These are phyloP conservation scores for Penelope pileata DNA, from an alignment of 2,113 vertebrate species.

Conservation along the genomic window DNA sequence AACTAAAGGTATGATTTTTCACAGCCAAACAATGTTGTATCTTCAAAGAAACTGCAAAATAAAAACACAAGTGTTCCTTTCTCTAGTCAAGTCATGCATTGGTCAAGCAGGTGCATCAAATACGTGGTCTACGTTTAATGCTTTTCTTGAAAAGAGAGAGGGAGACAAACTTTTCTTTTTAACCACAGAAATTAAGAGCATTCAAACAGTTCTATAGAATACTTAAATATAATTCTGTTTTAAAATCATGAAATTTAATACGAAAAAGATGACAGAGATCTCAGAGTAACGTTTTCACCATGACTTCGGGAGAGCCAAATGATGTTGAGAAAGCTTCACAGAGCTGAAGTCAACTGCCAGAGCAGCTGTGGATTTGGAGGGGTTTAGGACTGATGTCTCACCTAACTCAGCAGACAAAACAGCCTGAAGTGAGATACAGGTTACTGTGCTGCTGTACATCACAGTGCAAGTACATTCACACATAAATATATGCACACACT, in stretches of 20 bases:
- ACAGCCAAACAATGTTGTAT: not conserved
- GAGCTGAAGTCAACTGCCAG: not conserved
- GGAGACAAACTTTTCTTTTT: not conserved
- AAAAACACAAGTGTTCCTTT: not conserved
- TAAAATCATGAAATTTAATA: not conserved
- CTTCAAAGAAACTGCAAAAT: not conserved
- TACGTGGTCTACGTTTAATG: not conserved
- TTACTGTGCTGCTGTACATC: accelerated
- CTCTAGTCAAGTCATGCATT: accelerated
- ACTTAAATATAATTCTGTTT: not conserved
- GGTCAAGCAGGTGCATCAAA: not conserved
- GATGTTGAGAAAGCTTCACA: not conserved
- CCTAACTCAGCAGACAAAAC: not conserved
- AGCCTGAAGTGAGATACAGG: not conserved
- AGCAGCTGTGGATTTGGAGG: not conserved
- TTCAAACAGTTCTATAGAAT: not conserved
- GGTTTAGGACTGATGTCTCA: not conserved
- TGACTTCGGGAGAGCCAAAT: accelerated
- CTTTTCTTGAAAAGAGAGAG: not conserved
- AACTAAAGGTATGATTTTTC: not conserved
- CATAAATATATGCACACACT: not conserved
- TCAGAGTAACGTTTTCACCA: not conserved
- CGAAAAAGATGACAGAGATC: not conserved
- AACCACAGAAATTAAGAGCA: not conserved
- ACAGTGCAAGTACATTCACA: not conserved